These are phyloP conservation scores for Datnioides undecimradiatus DNA, from an alignment of 2,113 vertebrate species.

Conservation along the genomic window DNA sequence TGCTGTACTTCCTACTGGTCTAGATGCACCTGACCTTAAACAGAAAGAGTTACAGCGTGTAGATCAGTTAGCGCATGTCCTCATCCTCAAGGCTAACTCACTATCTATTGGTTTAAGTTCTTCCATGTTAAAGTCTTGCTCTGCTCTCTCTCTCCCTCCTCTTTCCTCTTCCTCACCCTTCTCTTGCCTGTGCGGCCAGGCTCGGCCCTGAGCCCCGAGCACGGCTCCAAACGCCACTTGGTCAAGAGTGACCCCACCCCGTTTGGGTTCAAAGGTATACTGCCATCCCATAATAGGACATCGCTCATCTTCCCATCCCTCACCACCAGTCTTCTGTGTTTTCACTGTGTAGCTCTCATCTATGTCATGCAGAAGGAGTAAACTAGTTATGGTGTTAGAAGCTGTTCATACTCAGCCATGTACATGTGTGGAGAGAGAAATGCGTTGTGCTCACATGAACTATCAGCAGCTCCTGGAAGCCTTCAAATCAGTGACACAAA, in stretches of 20 bases:
- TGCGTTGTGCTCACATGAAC: background rate
- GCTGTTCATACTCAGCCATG: background rate
- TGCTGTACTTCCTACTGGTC: background rate
- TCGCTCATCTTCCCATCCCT: slow-evolving; percentile 18
- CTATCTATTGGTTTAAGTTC: background rate
- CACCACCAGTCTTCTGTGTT: slow-evolving; percentile 7
- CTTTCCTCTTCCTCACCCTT: slow-evolving; percentile 51
- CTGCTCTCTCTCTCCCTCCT: background rate
- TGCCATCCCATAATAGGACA: background rate
- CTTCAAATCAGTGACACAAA: background rate
- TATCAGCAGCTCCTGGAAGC: slow-evolving; percentile 9
- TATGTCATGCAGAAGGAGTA: background rate
- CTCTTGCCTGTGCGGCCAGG: slow-evolving; percentile 84
- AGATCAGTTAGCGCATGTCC: background rate
- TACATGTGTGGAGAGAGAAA: background rate
- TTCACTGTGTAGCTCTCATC: slow-evolving; percentile 15
- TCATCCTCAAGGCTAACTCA: background rate
- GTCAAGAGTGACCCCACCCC: slow-evolving; percentile 98
- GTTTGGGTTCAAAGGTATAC: slow-evolving; percentile 94
- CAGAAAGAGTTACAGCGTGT: background rate
- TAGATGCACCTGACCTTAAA: background rate
- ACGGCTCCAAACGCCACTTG: slow-evolving; percentile 93
- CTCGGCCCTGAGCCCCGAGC: slow-evolving; percentile 94
- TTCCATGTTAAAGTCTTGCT: background rate
- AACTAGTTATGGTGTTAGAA: background rate